Conservation (phyloP, 2,797 vertebrate species). For the Geotria australis region DNA sequence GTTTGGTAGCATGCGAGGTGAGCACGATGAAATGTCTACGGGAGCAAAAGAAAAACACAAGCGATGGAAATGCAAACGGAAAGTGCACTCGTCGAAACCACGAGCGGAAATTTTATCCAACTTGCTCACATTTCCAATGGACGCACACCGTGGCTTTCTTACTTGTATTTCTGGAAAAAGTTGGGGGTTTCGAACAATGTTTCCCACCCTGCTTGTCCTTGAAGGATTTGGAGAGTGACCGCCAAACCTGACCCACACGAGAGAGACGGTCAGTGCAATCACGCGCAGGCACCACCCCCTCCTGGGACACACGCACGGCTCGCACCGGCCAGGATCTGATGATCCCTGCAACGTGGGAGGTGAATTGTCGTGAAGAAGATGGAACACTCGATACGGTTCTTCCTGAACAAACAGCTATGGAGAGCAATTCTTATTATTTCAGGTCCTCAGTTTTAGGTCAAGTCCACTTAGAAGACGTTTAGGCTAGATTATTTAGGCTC, state of each 20-base stretch:
- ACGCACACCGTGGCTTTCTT: constrained; percentile 12
- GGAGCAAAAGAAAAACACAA: not conserved
- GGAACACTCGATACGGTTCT: too few relatives aligned
- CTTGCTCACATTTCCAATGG: not conserved
- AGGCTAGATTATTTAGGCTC: too few relatives aligned
- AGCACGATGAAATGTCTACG: not conserved
- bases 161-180: constrained; percentile 88
- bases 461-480: too few relatives aligned
- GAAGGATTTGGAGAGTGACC: constrained; percentile 55
- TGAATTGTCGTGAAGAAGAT: too few relatives aligned
- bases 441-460: too few relatives aligned
- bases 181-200: constrained; percentile 73
- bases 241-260: constrained; percentile 23
- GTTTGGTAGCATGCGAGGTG: not conserved
- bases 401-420: too few relatives aligned
- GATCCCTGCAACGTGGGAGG: too few relatives aligned
- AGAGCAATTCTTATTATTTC: too few relatives aligned
- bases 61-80: not conserved
- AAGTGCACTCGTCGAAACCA: not conserved
- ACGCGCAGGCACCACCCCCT: too few relatives aligned
- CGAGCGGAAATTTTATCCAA: not conserved
- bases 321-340: too few relatives aligned
- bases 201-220: constrained; percentile 57
- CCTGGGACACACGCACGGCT: too few relatives aligned
- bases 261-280: too few relatives aligned